Conservation (phyloP, 2,113 vertebrate genomes). For the Quiscalus mexicanus region DNA sequence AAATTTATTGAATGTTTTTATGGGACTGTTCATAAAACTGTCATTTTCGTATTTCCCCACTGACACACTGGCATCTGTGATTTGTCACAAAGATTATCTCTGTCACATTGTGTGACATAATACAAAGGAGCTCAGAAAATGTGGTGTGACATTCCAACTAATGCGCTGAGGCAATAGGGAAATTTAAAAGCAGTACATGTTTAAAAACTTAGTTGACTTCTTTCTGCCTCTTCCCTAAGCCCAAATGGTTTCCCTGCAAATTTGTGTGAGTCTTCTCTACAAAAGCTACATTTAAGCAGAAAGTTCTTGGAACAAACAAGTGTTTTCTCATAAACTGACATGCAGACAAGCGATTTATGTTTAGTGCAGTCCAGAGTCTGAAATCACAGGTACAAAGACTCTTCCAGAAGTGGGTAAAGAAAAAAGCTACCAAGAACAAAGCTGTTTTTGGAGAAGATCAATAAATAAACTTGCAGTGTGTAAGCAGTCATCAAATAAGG, state of each 20-base stretch:
- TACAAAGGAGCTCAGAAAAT: constrained; percentile 36
- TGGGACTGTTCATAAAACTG: background rate
- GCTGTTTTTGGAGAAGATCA: background rate
- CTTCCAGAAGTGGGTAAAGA: background rate
- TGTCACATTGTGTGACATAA: constrained; percentile 23
- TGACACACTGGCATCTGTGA: background rate
- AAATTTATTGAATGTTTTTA: background rate
- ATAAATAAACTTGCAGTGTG: background rate
- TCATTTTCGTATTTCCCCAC: constrained; percentile 11
- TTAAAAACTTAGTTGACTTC: background rate
- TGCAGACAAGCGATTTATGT: background rate
- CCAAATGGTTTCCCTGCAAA: background rate
- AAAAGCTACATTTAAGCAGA: background rate
- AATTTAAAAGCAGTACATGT: background rate
- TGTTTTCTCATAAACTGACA: background rate
- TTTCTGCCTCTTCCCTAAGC: background rate
- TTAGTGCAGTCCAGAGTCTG: background rate
- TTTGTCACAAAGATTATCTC: constrained; percentile 33
- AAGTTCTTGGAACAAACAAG: background rate
- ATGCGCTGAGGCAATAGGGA: background rate
- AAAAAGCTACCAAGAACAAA: background rate
- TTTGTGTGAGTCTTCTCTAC: background rate
- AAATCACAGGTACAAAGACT: background rate
- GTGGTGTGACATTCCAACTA: constrained; percentile 39
- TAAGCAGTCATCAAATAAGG: background rate